phyloP scores from a whole-genome alignment of 2,113 vertebrate genomes.

The Myotis davidii region DNA sequence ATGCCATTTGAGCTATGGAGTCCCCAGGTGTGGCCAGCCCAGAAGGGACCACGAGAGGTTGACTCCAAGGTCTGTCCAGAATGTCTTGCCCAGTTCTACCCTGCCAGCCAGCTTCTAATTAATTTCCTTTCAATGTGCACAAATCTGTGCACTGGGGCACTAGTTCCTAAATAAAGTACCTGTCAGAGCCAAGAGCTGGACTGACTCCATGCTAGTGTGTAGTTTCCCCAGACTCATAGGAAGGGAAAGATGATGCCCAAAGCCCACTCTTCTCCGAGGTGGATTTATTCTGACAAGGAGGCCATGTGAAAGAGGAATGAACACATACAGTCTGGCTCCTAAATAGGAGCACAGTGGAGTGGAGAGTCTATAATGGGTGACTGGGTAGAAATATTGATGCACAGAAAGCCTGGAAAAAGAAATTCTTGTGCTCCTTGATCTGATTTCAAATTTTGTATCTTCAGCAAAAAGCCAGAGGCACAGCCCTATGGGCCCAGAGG shows the following conservation, averaged over 20 bases:
- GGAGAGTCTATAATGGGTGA: neutral
- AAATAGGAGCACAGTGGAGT: neutral
- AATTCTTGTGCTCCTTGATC: neutral
- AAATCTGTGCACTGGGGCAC: too few species aligned
- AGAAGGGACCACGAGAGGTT: too few species aligned
- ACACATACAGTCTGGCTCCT: neutral
- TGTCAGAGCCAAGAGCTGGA: neutral
- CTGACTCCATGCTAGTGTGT: neutral
- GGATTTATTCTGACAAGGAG: slow-evolving; percentile 39
- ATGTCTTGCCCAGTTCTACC: too few species aligned
- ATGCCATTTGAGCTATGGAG: too few species aligned
- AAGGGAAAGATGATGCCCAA: neutral
- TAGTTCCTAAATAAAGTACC: neutral
- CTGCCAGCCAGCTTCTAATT: too few species aligned
- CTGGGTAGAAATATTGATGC: neutral
- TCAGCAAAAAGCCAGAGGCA: slow-evolving; percentile 37
- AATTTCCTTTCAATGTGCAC: too few species aligned
- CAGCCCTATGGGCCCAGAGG: neutral
- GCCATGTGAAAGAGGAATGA: neutral
- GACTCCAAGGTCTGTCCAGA: too few species aligned
- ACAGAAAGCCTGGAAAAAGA: neutral
- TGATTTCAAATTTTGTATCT: slow-evolving; percentile 19
- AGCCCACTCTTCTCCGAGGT: neutral
- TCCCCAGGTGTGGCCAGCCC: too few species aligned
- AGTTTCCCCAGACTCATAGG: neutral